Conservation (phyloP, 2,113 vertebrate genomes). For the Shinisaurus crocodilurus region DNA sequence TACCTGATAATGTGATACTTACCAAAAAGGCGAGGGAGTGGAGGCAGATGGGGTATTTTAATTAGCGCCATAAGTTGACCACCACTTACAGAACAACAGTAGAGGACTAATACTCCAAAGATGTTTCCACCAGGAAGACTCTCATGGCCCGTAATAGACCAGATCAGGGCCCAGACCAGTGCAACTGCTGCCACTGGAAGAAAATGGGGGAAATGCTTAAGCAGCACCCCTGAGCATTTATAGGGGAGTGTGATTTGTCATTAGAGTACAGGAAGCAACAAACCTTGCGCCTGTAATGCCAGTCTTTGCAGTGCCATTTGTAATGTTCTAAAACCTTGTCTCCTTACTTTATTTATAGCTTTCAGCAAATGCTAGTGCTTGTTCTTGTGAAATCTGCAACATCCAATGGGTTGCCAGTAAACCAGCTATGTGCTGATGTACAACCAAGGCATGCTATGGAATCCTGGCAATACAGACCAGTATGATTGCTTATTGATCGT, state of each 20-base stretch:
- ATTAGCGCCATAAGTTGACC: constrained; percentile 87
- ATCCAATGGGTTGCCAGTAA: background rate
- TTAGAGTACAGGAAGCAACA: background rate
- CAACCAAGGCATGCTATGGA: background rate
- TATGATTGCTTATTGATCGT: background rate
- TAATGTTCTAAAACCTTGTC: background rate
- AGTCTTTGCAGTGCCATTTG: background rate
- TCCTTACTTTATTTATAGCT: background rate
- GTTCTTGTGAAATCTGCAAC: background rate
- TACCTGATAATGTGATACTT: constrained; percentile 59
- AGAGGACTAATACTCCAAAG: constrained; percentile 88
- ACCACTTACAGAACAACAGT: constrained; percentile 84
- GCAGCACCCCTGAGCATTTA: background rate
- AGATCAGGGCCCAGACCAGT: constrained; percentile 86
- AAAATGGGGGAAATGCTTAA: constrained; percentile 24
- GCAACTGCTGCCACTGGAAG: constrained; percentile 81
- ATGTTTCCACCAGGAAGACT: constrained; percentile 90
- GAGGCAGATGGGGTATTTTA: constrained; percentile 83
- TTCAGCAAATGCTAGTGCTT: background rate
- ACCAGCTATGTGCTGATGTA: background rate
- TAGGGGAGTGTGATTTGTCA: background rate
- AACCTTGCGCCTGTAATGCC: background rate
- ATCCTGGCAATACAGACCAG: background rate
- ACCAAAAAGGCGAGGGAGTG: constrained; percentile 92
- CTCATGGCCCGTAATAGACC: constrained; percentile 84